Base-by-base conservation (phyloP, 2,113 vertebrate species). In the Hyperoodon ampullatus region DNA sequence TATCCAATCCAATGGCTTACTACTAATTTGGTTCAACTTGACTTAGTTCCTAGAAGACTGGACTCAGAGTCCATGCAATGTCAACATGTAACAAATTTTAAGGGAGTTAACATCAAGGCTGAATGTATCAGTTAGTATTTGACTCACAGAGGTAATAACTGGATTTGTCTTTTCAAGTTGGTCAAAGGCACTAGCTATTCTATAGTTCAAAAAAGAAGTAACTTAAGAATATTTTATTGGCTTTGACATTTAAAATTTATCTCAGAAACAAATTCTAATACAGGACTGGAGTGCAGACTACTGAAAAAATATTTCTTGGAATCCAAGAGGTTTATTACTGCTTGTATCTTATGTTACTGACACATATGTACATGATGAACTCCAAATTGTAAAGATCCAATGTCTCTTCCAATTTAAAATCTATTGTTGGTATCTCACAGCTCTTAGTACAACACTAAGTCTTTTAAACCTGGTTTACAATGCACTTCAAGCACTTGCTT, bases 241-340 rank as follows among this genome's bases (percentile, higher is more conserved):
- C 42, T 75, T 88, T 75, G 72, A 88, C 39, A 92, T 66, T 94
- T 78, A 94, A 88, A 89, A 65, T 68, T 75, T 94, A 78, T 92
- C 78, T 93, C 71, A 92, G 24, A 97, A 92, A 88, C 33, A 70
- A 94, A 93, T 83, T 42, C 35, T 87, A 87, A 77, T 19, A 93
- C 2, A 81, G 47, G 60, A 61, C 70, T 86, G 4, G 24, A 92
- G 10, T 77, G 11, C 14, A 88, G 15, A 85, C 71, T 44, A 88
- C 16, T 53, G 24, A 55, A 92, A 86, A 96, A 71, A 47, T 74
- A 92, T 83, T 63, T 96, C 39, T 77, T 88, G 61, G 47, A 82
- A 68, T 77, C 74, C 50, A 66, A 82, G 66, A 94, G 47, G 47
- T 19, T 72, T 80, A 35, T 61, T 78, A 86, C 16, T 60, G 30